Conservation (phyloP, 2,888 invertebrate species). For the Melieria omissa region DNA sequence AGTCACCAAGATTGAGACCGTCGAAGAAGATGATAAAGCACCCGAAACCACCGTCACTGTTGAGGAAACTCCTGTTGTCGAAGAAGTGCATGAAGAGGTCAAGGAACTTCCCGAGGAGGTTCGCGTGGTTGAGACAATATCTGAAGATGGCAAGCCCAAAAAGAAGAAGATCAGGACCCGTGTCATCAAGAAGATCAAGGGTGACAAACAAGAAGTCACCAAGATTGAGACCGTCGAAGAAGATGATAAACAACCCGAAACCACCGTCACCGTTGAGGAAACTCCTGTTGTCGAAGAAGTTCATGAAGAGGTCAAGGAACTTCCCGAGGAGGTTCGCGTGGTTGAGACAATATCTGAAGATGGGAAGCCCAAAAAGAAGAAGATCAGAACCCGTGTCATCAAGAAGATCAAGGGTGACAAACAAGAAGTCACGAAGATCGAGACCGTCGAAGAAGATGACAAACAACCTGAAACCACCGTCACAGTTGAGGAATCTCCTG, state of each 20-base stretch:
- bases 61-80: constrained; percentile 28
- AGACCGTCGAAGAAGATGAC: constrained; percentile 39
- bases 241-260: constrained; percentile 40
- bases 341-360: constrained; percentile 33
- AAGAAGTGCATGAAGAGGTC: constrained; percentile 26
- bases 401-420: constrained; percentile 36
- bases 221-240: constrained; percentile 39
- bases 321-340: constrained; percentile 33
- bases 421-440: constrained; percentile 39
- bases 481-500: constrained; percentile 29
- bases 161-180: constrained; percentile 35
- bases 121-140: constrained; percentile 27
- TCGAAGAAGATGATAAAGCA: constrained; percentile 62
- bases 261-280: constrained; percentile 36
- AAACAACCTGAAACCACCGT: constrained; percentile 39
- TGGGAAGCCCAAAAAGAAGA: constrained; percentile 33
- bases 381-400: constrained; percentile 35
- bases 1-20: constrained; percentile 59
- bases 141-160: constrained; percentile 37
- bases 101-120: constrained; percentile 38
- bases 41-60: constrained; percentile 58
- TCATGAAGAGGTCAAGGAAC: constrained; percentile 22
- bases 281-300: constrained; percentile 18
- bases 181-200: constrained; percentile 36
- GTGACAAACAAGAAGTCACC: constrained; percentile 38